Evolutionary conservation across 2,888 invertebrate species (phyloP).

Genomic region (Rugalucina vietnamica): DNA sequence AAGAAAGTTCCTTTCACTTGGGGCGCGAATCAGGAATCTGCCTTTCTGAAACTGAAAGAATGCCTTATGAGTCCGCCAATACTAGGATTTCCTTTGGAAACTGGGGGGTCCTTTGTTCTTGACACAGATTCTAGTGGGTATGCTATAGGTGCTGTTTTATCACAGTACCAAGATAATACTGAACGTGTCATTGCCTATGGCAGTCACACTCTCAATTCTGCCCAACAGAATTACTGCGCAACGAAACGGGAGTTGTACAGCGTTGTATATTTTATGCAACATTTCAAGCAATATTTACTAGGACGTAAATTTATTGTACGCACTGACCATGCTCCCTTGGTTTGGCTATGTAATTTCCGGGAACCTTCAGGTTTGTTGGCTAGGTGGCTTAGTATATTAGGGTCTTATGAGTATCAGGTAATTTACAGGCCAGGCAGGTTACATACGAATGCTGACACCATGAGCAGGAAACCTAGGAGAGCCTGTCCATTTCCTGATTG

Average conservation of each 20-base stretch:
- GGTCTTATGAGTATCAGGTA: constrained; percentile 3
- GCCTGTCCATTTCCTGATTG: background rate
- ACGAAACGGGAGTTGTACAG: constrained; percentile 26
- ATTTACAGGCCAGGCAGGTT: background rate
- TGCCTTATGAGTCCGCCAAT: constrained; percentile 6
- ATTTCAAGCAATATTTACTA: constrained; percentile 18
- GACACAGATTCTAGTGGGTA: background rate
- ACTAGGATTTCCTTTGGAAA: constrained; percentile 12
- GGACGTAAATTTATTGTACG: constrained; percentile 13
- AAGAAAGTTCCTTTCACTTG: constrained; percentile 2
- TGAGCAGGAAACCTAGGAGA: background rate
- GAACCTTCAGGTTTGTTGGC: constrained; percentile 26
- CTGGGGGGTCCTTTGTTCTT: background rate
- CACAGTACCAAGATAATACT: background rate
- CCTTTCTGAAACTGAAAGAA: background rate
- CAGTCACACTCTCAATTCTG: background rate
- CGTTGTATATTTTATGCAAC: constrained; percentile 17
- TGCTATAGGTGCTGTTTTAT: background rate
- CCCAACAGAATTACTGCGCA: constrained; percentile 7
- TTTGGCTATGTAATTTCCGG: background rate
- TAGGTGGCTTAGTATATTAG: constrained; percentile 18
- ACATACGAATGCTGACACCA: constrained; percentile 18
- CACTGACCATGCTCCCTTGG: constrained; percentile 10
- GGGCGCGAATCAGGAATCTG: background rate
- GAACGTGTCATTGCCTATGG: constrained; percentile 13